Percentiles rank a stretch among this genome's conserved stretches.
Conservation (phyloP, 2,888 invertebrate genomes). For the Ptycholaimellus sp. region DNA sequence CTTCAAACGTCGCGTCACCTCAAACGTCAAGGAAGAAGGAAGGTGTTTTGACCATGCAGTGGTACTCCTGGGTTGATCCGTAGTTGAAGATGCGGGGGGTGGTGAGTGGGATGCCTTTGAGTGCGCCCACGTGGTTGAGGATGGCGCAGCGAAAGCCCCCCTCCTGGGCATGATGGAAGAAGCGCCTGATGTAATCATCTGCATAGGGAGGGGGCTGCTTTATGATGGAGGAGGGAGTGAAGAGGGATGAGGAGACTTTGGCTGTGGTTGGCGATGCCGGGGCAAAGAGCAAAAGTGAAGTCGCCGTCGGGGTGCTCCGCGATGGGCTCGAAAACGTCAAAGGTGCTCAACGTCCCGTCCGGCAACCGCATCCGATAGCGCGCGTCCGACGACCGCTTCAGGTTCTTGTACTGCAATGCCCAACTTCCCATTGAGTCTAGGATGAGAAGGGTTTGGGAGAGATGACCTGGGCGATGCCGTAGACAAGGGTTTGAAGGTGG, state of each 20-base stretch:
- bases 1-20: too few species aligned
- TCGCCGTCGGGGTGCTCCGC: constrained; percentile 41
- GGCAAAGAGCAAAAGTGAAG: constrained; percentile 60
- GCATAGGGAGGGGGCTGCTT: too few species aligned
- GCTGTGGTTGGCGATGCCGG: constrained; percentile 77
- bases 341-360: constrained; percentile 69
- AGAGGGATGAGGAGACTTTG: too few species aligned
- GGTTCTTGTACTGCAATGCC: constrained; percentile 53
- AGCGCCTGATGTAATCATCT: constrained; percentile 71
- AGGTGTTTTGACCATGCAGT: too few species aligned
- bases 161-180: constrained; percentile 68
- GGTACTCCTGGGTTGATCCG: too few species aligned
- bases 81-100: constrained; percentile 69
- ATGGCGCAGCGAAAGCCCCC: constrained; percentile 75
- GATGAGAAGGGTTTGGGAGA: too few species aligned
- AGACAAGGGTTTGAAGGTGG: constrained; percentile 71
- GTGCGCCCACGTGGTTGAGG: constrained; percentile 71
- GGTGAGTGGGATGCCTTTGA: constrained; percentile 58
- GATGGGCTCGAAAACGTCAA: constrained; percentile 65
- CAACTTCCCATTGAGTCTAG: too few species aligned
- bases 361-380: constrained; percentile 47
- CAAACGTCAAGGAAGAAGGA: too few species aligned
- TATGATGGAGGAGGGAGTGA: too few species aligned
- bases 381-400: constrained; percentile 65
- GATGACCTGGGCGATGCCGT: constrained; percentile 45